These are phyloP conservation scores for Ennomos erosarius DNA, from an alignment of 2,888 invertebrate species.

Conservation along the genomic window DNA sequence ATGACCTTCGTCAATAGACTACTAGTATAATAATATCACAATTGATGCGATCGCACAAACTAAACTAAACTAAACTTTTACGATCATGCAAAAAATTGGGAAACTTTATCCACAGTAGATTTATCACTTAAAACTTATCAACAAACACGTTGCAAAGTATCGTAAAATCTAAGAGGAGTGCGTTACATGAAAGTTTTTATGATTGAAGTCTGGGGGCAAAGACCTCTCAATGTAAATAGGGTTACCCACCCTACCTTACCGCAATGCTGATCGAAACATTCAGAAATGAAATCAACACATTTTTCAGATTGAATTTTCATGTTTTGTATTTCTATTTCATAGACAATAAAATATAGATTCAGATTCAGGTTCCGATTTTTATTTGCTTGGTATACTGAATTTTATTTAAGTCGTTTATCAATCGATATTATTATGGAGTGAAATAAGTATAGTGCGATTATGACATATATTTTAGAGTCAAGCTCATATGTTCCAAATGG, in stretches of 20 bases:
- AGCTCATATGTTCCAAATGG: neutral
- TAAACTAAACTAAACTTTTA: slow-evolving; percentile 5
- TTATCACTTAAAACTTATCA: slow-evolving; percentile 28
- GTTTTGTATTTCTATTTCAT: too few species aligned
- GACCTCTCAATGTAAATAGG: slow-evolving; percentile 32
- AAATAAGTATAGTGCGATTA: too few species aligned
- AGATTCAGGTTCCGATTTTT: too few species aligned
- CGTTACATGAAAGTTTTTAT: slow-evolving; percentile 32
- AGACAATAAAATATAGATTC: too few species aligned
- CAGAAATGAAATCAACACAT: too few species aligned
- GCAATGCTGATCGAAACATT: too few species aligned
- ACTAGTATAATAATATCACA: slow-evolving; percentile 16
- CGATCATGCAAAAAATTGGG: slow-evolving; percentile 21
- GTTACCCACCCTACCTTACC: too few species aligned
- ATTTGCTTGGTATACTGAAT: too few species aligned
- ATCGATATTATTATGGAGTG: too few species aligned
- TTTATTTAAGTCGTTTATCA: too few species aligned
- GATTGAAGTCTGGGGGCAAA: slow-evolving; percentile 23
- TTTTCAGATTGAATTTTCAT: too few species aligned
- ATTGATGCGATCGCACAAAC: slow-evolving; percentile 6
- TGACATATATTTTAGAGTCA: too few species aligned
- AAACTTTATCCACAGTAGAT: slow-evolving; percentile 20
- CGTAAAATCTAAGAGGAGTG: slow-evolving; percentile 30
- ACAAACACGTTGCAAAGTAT: slow-evolving; percentile 22
- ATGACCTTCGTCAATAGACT: neutral